Base-by-base conservation (phyloP, 2,888 invertebrate species). In the Oligia latruncula region DNA sequence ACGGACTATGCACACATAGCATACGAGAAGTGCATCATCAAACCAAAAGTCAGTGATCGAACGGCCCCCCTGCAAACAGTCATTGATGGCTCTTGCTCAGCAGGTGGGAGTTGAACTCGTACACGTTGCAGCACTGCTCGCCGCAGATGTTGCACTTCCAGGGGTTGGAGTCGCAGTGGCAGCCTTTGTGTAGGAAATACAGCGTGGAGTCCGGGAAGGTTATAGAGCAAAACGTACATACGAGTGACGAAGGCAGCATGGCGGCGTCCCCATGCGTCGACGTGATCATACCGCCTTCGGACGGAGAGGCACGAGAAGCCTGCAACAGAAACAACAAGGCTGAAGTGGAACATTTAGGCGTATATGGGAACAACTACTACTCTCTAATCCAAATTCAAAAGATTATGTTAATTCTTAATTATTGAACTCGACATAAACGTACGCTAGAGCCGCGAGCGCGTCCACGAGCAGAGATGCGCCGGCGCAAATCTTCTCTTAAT, bases 71-170 rank as follows among this genome's bases (percentile, higher is more conserved):
- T 82, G 96, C 96, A 92, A 95, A 94, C 95, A 96, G 95, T 97
- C 97, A 98, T 97, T 99, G 99, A 96, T 99, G 99, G 95, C 98
- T 99, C 96, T 99, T 99, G 96, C 99, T 99, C 90, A 99, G 97
- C 94, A 99, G 97, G 97, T 99, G 99, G 90, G 99, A 99, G 97
- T 99, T 99, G 97, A 99, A 99, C 95, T 99, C 99, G 96, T 99
- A 99, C 77, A 99, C 98, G 93, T 99, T 99, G 95, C 98, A 98
- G 95, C 99, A 99, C 94, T 98, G 98, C 95, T 99, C 99, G 72
- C 99, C 99, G 95, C 99, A 99, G 90, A 99, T 99, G 97, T 99
- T 99, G 96, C 99, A 99, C 96, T 99, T 99, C 97, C 97, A 99
- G 0, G 99, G 99, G 96, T 99, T 99, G 89, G 99, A 98, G 93